Percentiles rank a stretch among this genome's conserved stretches.
These are phyloP conservation scores for Luffia ferchaultella DNA, from an alignment of 2,888 invertebrate species.

Conservation along the genomic window DNA sequence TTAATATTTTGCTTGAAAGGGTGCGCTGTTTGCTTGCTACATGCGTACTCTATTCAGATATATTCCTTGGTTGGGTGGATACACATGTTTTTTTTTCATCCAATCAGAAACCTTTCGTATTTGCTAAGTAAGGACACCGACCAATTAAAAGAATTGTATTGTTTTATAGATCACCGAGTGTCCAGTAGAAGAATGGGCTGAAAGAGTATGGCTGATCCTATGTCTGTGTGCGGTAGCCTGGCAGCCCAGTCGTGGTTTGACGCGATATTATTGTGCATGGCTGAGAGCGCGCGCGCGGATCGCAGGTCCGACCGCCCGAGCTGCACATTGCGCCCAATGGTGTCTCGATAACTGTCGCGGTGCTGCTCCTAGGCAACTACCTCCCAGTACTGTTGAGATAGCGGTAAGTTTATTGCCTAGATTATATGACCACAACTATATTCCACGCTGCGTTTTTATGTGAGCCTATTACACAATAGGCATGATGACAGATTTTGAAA, in stretches of 20 bases:
- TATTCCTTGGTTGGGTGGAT: no score
- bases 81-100: no score
- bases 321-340: conserved; percentile 90
- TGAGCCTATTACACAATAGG: no score
- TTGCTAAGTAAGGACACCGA: no score
- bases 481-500: no score
- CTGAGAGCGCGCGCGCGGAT: conserved; percentile 36
- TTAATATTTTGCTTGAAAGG: no score
- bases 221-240: conserved; percentile 92
- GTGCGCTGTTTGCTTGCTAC: no score
- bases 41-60: no score
- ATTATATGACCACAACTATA: not conserved
- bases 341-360: conserved; percentile 92
- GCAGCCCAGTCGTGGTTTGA: conserved; percentile 85
- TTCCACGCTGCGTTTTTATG: not conserved
- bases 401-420: conserved; percentile 69
- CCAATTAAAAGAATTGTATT: no score
- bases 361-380: conserved; percentile 82
- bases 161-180: conserved; percentile 79
- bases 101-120: no score
- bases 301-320: conserved; percentile 26
- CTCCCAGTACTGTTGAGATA: conserved; percentile 93
- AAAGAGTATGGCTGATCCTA: conserved; percentile 87
- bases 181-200: conserved; percentile 83
- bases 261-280: conserved; percentile 76